Evolutionary conservation across 2,888 invertebrate species (phyloP), one percentile per base, ranked within the genome.

Genomic region (Euplagia quadripunctaria): DNA sequence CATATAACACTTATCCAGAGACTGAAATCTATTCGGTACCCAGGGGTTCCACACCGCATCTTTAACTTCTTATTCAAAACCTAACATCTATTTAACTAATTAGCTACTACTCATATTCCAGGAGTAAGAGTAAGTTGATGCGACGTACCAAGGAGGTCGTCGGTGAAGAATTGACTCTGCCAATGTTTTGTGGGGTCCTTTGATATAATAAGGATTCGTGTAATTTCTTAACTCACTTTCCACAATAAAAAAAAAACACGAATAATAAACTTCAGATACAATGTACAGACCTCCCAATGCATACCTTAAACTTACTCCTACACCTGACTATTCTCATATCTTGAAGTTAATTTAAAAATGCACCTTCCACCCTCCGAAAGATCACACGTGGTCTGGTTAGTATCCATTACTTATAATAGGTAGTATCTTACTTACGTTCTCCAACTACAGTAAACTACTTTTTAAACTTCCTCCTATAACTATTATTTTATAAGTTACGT

Each of bases 401-500:
- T 64, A 64, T 46, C 43, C 17, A 72, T 68, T 68, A 68, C 52
- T 72, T 55, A 11, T 49, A 65, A 43, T 51, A 55, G 17, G 14
- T n/a, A 16, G 46, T 49, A 12, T 31, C 20, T 52, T 46, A 51
- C 20, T 52, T 46, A 51, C 72, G 5, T 16, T 64, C 70, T 43
- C 7, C 14, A 41, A 43, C 7, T 52, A 52, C 12, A 41, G 14
- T n/a, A 51, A 31, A 20, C 12, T 41, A 64, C 51, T n/a, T 52
- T 66, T 42, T 42, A 41, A 68, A 64, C 58, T 55, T 43, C 2
- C 31, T 9, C 17, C 42, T 16, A 14, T 70, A 64, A 9, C 7
- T 52, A 71, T 64, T 49, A 69, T 77, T 68, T 71, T 69, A 55
- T 61, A 76, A 73, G 70, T 74, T 70, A 43, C 11, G 20, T 58